phyloP scores from a whole-genome alignment of 2,113 vertebrate species.

The Syngnathus typhle region DNA sequence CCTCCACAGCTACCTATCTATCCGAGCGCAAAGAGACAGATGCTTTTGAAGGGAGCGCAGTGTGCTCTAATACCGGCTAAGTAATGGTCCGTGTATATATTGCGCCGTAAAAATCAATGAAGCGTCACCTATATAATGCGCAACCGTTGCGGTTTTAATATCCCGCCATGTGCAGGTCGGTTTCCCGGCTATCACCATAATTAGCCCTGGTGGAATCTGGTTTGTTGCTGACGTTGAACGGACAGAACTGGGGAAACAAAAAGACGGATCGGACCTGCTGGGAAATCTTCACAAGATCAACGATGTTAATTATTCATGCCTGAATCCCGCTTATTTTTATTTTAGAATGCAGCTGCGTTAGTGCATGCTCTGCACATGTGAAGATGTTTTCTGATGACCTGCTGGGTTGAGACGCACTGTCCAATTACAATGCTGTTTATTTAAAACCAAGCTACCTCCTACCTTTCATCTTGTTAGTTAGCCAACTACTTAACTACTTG shows the following conservation, averaged over 20 bases:
- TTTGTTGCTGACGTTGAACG: slow-evolving; percentile 42
- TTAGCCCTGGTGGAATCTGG: slow-evolving; percentile 43
- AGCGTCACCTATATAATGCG: slow-evolving; percentile 26
- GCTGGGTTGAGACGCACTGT: background rate
- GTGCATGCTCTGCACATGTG: slow-evolving; percentile 9
- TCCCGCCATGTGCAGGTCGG: slow-evolving; percentile 34
- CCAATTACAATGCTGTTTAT: background rate
- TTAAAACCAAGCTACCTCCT: background rate
- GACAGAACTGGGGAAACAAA: slow-evolving; percentile 34
- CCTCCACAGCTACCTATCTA: background rate
- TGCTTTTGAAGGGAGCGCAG: background rate
- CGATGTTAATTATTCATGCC: slow-evolving; percentile 44
- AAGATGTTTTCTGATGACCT: slow-evolving; percentile 2
- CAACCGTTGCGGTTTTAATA: slow-evolving; percentile 44
- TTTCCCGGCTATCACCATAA: slow-evolving; percentile 44
- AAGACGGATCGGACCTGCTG: slow-evolving; percentile 35
- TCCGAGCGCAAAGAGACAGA: background rate
- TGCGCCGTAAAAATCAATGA: slow-evolving; percentile 47
- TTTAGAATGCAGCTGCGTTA: slow-evolving; percentile 6
- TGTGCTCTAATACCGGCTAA: slow-evolving; percentile 28
- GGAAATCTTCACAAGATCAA: slow-evolving; percentile 49
- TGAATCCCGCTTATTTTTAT: slow-evolving; percentile 6
- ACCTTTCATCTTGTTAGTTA: too few relatives aligned
- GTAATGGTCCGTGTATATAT: slow-evolving; percentile 34
- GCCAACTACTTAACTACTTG: too few relatives aligned